Evolutionary conservation across 2,113 vertebrate genomes (phyloP), one percentile per base, ranked within the genome.

Genomic region (Steatornis caripensis): DNA sequence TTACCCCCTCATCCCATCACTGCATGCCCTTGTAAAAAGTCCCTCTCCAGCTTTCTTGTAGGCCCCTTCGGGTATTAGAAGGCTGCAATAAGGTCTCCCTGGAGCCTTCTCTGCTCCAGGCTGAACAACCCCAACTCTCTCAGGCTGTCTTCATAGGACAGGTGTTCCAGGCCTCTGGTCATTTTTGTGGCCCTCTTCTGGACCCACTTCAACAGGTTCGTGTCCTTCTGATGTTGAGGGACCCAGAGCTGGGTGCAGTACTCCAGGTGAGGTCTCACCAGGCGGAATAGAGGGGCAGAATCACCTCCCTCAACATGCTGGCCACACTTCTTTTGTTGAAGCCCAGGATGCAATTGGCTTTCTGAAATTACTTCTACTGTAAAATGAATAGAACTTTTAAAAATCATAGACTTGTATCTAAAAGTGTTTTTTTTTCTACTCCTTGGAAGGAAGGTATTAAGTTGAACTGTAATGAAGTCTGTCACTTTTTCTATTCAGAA

Each of bases 151-250:
- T 41, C 5, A 6, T 4, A 86, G 30, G 12, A 12, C 12, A 55
- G 12, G 45, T 41, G 12, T 1, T 68, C 24, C 36, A 58, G 20
- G 12, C 36, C 19, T 7, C 10, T 41, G 37, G 39, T 46, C 18
- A 32, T 51, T 7, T 69, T 48, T 0, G 1, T 53, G 18, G 18
- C 23, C 16, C 8, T 55, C 11, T 17, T 37, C 39, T 65, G 18
- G 41, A 65, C 29, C 2, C 5, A 1, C 49, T 26, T 11, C 1
- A 45, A 2, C 37, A 45, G 17, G 10, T 53, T 34, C 2, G 3
- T 18, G 18, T 22, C 37, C 12, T 36, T 77, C 45, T 27, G 36
- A 3, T 30, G 32, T 4, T 72, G 46, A 4, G 15, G 46, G 3
- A 26, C 7, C 43, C 37, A 71, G 19, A 61, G 18, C 32, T 53